These are phyloP conservation scores for Athrips mouffetella DNA, from an alignment of 2,888 invertebrate genomes.

Conservation along the genomic window DNA sequence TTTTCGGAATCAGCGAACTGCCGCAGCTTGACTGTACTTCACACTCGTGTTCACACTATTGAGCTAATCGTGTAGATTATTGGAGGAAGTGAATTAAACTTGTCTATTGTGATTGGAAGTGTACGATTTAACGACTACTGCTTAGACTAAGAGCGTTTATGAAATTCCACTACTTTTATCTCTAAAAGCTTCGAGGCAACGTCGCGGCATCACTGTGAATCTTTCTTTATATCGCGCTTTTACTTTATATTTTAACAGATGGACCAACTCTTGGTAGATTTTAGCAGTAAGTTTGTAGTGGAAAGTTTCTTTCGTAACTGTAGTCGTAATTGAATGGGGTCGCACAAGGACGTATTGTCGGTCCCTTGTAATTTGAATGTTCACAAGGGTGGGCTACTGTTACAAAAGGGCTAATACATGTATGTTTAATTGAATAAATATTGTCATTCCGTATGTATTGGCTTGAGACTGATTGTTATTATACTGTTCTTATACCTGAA, in stretches of 20 bases:
- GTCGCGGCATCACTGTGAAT: constrained; percentile 29
- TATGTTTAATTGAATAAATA: constrained; percentile 42
- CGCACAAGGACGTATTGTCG: constrained; percentile 12
- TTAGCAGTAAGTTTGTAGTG: constrained; percentile 54
- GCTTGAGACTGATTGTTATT: constrained; percentile 70
- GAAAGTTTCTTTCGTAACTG: constrained; percentile 38
- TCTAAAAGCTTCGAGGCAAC: constrained; percentile 39
- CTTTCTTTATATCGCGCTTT: constrained; percentile 34
- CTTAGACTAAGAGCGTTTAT: constrained; percentile 31
- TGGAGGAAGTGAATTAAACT: constrained; percentile 31
- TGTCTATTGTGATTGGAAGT: constrained; percentile 33
- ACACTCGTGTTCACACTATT: constrained; percentile 7
- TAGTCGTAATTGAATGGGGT: constrained; percentile 26
- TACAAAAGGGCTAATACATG: constrained; percentile 31
- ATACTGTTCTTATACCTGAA: constrained; percentile 52
- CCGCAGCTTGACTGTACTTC: constrained; percentile 29
- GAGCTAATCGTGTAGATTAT: background rate
- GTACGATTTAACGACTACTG: constrained; percentile 25
- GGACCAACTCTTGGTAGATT: constrained; percentile 69
- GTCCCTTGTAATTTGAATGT: background rate
- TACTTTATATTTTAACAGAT: constrained; percentile 56
- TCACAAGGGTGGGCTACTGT: constrained; percentile 28
- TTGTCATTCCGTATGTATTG: constrained; percentile 53
- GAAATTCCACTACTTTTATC: constrained; percentile 33
- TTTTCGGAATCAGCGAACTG: constrained; percentile 35